phyloP scores from a whole-genome alignment of 2,113 vertebrate species.

The Carassius auratus region DNA sequence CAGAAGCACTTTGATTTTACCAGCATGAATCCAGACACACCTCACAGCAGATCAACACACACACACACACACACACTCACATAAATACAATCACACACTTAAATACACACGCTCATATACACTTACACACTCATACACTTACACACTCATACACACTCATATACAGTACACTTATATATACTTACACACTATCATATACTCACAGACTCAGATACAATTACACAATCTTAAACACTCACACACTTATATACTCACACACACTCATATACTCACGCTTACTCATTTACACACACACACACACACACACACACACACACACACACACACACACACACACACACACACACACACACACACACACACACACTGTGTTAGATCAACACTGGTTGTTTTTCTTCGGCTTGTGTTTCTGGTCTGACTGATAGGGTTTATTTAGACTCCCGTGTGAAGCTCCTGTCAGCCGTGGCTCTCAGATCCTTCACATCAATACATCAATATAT shows the following conservation, averaged over 20 bases:
- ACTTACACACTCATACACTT: too few relatives aligned
- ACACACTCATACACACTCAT: too few relatives aligned
- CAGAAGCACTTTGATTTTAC: constrained; percentile 7
- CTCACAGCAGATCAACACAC: background rate
- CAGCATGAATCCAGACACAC: background rate
- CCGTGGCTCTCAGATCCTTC: constrained; percentile 2
- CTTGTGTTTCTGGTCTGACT: constrained; percentile 25
- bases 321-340: too few relatives aligned
- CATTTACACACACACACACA: background rate
- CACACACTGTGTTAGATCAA: background rate
- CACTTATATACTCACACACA: too few relatives aligned
- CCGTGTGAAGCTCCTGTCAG: constrained; percentile 13
- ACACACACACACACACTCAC: background rate
- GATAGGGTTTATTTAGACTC: constrained; percentile 25
- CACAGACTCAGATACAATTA: background rate
- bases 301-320: too few relatives aligned
- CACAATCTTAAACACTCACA: too few relatives aligned
- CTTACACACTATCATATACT: too few relatives aligned
- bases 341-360: background rate
- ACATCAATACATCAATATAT: background rate
- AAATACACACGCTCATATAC: too few relatives aligned
- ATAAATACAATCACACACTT: too few relatives aligned
- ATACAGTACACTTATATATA: too few relatives aligned
- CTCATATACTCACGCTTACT: too few relatives aligned
- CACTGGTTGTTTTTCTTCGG: background rate